A percentile compares a stretch with the other conserved stretches of the same genome.
phyloP scores from a whole-genome alignment of 2,113 vertebrate species.

The Onychostruthus taczanowskii region DNA sequence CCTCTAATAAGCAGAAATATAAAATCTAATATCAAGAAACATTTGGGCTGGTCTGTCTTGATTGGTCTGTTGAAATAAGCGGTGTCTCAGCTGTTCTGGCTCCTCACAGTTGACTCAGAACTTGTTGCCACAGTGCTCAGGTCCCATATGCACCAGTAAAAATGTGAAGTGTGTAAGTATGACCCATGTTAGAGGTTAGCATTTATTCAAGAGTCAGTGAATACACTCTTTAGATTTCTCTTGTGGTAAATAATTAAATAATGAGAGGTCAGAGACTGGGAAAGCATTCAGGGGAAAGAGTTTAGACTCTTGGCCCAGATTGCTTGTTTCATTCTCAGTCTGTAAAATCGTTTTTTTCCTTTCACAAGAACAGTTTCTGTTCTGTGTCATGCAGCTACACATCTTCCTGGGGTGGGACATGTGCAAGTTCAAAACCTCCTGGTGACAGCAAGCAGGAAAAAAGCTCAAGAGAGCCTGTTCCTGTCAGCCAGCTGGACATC shows the following conservation, averaged over 20 bases:
- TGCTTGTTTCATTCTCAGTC: not conserved
- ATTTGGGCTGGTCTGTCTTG: not conserved
- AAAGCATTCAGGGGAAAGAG: not conserved
- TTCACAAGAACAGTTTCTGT: not conserved
- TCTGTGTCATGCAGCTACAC: not conserved
- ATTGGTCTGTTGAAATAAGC: not conserved
- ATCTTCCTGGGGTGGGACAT: not conserved
- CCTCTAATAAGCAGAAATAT: not conserved
- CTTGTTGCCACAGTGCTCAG: not conserved
- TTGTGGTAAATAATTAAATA: not conserved
- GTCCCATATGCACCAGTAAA: not conserved
- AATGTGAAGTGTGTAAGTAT: not conserved
- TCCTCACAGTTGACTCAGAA: not conserved
- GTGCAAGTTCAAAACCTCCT: not conserved
- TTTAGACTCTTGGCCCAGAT: not conserved
- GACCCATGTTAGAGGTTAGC: not conserved
- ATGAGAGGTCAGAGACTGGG: not conserved
- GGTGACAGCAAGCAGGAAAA: not conserved
- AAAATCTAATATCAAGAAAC: not conserved
- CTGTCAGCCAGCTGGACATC: not conserved
- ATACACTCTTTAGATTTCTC: not conserved
- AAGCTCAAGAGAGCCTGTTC: not conserved
- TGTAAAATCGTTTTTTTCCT: not conserved
- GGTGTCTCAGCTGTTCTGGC: not conserved
- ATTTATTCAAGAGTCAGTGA: not conserved